These are phyloP conservation scores for Bibio marci DNA, from an alignment of 2,888 invertebrate genomes.

Conservation along the genomic window DNA sequence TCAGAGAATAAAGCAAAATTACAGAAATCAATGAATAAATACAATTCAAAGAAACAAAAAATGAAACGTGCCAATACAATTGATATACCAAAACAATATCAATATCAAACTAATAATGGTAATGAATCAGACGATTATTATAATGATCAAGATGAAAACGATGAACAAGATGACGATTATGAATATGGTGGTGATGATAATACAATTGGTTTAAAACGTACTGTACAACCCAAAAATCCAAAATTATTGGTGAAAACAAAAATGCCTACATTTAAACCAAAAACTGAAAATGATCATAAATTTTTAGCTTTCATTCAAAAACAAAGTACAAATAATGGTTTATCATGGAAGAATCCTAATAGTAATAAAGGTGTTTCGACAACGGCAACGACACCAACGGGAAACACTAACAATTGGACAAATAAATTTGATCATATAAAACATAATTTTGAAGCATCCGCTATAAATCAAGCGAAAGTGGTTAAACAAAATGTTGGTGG, in stretches of 20 bases:
- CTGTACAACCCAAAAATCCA: conserved; percentile 34
- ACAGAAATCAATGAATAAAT: conserved; percentile 26
- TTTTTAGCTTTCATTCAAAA: conserved; percentile 69
- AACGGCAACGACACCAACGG: conserved; percentile 10
- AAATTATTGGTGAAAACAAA: conserved; percentile 17
- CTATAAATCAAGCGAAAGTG: conserved; percentile 21
- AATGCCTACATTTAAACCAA: conserved; percentile 57
- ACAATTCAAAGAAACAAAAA: conserved; percentile 46
- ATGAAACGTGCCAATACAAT: conserved; percentile 83
- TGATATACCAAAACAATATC: conserved; percentile 58
- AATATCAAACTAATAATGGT: conserved; percentile 22
- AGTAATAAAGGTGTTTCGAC: conserved; percentile 11
- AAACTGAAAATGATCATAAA: conserved; percentile 71
- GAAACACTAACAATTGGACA: conserved; percentile 51
- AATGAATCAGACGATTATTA: no score
- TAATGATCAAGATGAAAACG: conserved; percentile 20
- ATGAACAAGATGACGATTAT: conserved; percentile 31
- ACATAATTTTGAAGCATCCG: conserved; percentile 52
- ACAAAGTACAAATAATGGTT: conserved; percentile 37
- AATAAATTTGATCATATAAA: conserved; percentile 70
- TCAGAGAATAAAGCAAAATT: neutral
- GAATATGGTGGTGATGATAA: conserved; percentile 16
- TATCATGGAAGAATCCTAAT: conserved; percentile 23
- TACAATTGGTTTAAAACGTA: conserved; percentile 35
- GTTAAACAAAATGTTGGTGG: conserved; percentile 4